Evolutionary conservation across 2,113 vertebrate species (phyloP).

Genomic region (Ardeotis arabs): DNA sequence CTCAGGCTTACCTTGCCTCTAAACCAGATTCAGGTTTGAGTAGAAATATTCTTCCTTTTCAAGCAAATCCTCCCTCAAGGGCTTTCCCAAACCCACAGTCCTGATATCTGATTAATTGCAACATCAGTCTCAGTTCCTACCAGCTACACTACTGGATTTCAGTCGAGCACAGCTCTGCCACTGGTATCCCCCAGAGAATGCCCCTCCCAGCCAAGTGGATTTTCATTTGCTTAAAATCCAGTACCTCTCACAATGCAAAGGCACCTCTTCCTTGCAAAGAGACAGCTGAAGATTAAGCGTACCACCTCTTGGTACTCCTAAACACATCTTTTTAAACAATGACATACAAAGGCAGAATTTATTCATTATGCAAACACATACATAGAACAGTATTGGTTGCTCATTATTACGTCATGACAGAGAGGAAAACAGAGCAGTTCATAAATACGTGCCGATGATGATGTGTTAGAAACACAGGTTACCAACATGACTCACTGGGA

Average conservation of each 20-base stretch:
- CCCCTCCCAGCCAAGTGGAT: not conserved
- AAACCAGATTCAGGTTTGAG: not conserved
- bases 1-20: not conserved
- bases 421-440: not conserved
- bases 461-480: not conserved
- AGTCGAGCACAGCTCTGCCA: not conserved
- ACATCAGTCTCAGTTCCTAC: not conserved
- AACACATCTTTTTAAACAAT: not conserved
- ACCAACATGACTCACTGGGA: not conserved
- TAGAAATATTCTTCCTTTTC: not conserved
- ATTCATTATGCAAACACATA: not conserved
- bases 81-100: not conserved
- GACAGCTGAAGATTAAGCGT: not conserved
- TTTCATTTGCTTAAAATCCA: not conserved
- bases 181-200: not conserved
- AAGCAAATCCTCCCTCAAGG: not conserved
- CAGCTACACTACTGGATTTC: not conserved
- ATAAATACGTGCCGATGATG: not conserved
- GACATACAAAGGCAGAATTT: not conserved
- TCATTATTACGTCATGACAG: not conserved
- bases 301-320: not conserved
- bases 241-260: not conserved
- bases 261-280: not conserved
- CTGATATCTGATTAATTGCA: not conserved
- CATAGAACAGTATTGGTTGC: not conserved